Evolutionary conservation across 2,113 vertebrate genomes (phyloP), one percentile per base, ranked within the genome.

Genomic region (Tetrao urogallus): DNA sequence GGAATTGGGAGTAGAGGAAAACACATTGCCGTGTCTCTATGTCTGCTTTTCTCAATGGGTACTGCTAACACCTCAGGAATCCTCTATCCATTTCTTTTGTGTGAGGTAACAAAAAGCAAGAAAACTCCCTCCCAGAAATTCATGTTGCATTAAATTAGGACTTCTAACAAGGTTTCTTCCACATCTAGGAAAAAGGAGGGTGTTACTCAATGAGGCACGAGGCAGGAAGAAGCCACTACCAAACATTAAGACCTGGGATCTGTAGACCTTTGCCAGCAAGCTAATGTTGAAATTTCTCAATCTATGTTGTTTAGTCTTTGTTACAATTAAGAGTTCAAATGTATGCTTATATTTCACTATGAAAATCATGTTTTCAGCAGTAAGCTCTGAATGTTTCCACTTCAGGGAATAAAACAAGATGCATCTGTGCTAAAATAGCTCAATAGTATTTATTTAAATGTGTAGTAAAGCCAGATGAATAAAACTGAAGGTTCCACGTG

Each of bases 121-220:
- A 73, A 82, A 11, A 17, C 32, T 72, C 90, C 86, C 92, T 94
- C 94, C 88, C 80, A 90, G 8, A 78, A 10, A 78, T 83, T 83
- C 2, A 1, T 18, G 8, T 27, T 82, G 13, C 56, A 34, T 58
- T 82, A 63, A 82, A 28, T 76, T 56, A 66, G 50, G 17, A 11
- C 73, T 67, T 88, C 82, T 81, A 28, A 56, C 57, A 36, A 1
- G 30, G 8, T 70, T 91, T 89, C 69, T 86, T 83, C 47, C 34
- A 42, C n/a, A 8, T 84, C 9, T 2, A 57, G n/a, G 43, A 78
- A 70, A 38, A 58, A 83, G n/a, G 52, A 91, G 58, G 40, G 89
- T 50, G 21, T 66, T 57, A 12, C 50, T 56, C 52, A 15, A 28
- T 28, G 52, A 54, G 52, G 3, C 27, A 64, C 7, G 38, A 86